phyloP scores from a whole-genome alignment of 1,140 invertebrate genomes.

The Lepidurus arcticus region DNA sequence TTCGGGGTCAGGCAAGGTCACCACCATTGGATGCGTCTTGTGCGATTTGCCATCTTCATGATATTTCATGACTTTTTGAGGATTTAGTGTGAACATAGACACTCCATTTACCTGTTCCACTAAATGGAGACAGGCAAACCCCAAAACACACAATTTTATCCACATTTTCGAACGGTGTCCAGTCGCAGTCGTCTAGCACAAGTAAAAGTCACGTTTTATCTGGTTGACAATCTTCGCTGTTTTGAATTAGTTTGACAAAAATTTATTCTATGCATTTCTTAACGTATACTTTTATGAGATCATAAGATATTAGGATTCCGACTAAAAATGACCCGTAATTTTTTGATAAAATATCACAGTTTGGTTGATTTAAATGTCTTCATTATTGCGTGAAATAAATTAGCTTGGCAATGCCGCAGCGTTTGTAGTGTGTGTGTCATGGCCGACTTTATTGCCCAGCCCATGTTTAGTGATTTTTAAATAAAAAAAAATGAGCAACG shows the following conservation, averaged over 20 bases:
- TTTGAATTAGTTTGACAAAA: neutral
- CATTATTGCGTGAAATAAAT: neutral
- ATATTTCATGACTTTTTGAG: neutral
- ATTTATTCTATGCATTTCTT: no score
- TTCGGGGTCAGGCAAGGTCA: neutral
- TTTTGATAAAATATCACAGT: neutral
- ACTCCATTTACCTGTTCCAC: neutral
- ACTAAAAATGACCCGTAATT: neutral
- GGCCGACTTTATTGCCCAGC: conserved; percentile 16
- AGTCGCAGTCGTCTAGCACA: neutral
- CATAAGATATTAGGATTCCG: no score
- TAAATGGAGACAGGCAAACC: neutral
- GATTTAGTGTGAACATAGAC: neutral
- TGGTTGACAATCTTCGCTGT: neutral
- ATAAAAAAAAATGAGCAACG: conserved; percentile 30
- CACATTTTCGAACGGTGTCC: neutral
- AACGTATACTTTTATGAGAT: no score
- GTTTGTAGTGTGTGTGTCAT: conserved; percentile 21
- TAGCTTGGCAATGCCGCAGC: neutral
- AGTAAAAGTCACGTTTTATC: neutral
- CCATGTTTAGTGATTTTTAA: conserved; percentile 23
- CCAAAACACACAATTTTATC: neutral
- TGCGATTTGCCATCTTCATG: neutral
- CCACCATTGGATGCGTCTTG: neutral
- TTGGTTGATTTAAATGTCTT: neutral